Evolutionary conservation across 92 coral and sea anemone species (phyloP), one percentile per base, ranked within the genome.

Genomic region (Heteractis magnifica): DNA sequence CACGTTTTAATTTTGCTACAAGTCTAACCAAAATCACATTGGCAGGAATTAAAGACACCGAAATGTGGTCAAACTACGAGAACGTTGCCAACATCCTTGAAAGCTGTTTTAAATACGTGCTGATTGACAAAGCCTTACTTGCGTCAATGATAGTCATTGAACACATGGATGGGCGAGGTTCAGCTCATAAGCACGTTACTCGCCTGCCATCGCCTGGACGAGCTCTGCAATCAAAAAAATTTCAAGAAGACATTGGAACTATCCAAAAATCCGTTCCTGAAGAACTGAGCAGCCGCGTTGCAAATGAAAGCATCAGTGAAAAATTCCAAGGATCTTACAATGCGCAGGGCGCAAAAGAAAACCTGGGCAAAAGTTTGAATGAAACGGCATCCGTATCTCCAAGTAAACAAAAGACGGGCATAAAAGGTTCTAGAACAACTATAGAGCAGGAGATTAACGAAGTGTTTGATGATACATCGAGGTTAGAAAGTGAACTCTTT

Each of bases 41-140:
- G 13, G 6, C 50, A 85, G 90, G 84, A 51, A 71, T 75, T 64
- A 87, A 88, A 78, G 94, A 92, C 68, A 81, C 89, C 10, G 93
- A 91, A 26, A 53, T 91, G 86, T 85, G 92, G 89, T 83, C 89
- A 48, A 83, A 92, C 81, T 83, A 89, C 51, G 97, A 93, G 56
- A 92, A 91, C 76, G 79, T 87, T 9, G 90, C 89, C 75, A 77
- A 84, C 13, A 85, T 92, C 21, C 85, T 93, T 82, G 97, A 93
- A 77, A 93, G 86, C 79, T 93, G 97, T 71, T 89, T 93, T 55
- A 89, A 92, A 59, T 93, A 89, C 87, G 93, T 93, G 58, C 80
- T 93, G 87, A 91, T 93, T 60, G 97, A 93, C 87, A 93, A 93
- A 62, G 94, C 97, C 19, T 84, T 93, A 48, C 87, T 93, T 41